Base-by-base conservation (phyloP, 2,113 vertebrate species). In the Oryzias javanicus region DNA sequence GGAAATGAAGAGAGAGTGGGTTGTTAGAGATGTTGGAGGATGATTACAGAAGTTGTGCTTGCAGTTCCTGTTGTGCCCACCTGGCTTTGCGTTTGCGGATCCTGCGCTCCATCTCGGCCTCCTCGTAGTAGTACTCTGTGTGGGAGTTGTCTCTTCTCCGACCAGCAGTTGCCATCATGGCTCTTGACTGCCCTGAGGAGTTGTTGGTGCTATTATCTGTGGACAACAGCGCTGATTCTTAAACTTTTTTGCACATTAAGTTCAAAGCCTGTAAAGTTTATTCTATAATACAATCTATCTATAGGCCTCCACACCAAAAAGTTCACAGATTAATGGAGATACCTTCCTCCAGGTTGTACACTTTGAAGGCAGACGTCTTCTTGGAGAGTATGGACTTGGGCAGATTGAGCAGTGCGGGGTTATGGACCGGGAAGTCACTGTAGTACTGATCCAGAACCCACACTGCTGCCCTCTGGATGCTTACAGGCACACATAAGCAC, bases 391-490 rank as follows among this genome's bases (percentile, higher is more conserved):
- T 94, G 67, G 96, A 95, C 81, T 97, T 98, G 16, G 96, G 96
- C 40, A 98, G 91, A 90, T 96, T 97, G 74, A 97, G 91, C 54
- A 97, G 87, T 50, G 95, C 94, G 0, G 96, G 94, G 85, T 98
- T 98, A 86, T 95, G 94, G 77, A 98, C 94, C 0, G 95, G 93
- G 83, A 98, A 97, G 74, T 98, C 95, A 0, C 91, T 94, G 92
- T 98, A 98, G 75, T 98, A 98, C n/a, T 94, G 95, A 82, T 98
- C 94, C 76, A 98, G 88, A 78, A 98, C 90, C 94, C 95, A 98
- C 42, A 94, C 93, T 0, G 95, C 94, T 0, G 94, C 95, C 2
- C 95, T 89, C 85, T 98, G 96, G 84, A 98, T 97, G 72, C 96
- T 98, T 35, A 35, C 8, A 35, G 29, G 27, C 0, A 16, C 7